Evolutionary conservation across 2,797 vertebrate genomes (phyloP).

Genomic region (Aselliscus stoliczkanus): DNA sequence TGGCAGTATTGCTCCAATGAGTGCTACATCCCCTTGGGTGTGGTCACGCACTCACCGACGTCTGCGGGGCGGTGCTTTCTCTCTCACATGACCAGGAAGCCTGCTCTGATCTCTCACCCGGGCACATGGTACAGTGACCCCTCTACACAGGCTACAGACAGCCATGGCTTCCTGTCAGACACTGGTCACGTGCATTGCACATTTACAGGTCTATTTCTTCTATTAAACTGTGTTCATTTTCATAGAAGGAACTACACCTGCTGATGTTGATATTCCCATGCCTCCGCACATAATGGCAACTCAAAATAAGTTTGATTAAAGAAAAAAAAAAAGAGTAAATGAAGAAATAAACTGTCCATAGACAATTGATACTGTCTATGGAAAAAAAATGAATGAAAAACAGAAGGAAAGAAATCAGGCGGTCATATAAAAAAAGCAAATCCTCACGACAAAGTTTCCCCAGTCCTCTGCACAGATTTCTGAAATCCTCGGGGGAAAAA

Average conservation of each 20-base stretch:
- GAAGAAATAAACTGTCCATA: background rate
- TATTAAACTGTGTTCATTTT: background rate
- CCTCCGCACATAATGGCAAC: background rate
- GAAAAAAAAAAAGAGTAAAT: background rate
- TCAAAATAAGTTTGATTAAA: background rate
- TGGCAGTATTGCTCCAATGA: fast-evolving
- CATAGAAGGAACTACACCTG: fast-evolving
- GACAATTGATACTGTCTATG: background rate
- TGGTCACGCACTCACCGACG: fast-evolving
- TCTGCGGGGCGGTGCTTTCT: fast-evolving
- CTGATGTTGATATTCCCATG: background rate
- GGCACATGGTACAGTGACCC: fast-evolving
- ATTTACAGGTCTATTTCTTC: background rate
- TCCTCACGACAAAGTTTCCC: fast-evolving
- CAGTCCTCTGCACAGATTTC: background rate
- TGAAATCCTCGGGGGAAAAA: background rate
- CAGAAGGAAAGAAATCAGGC: background rate
- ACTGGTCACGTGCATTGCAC: fast-evolving
- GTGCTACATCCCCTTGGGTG: background rate
- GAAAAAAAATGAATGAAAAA: background rate
- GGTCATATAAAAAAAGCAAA: fast-evolving
- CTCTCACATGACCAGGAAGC: background rate
- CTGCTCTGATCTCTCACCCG: background rate
- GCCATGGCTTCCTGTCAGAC: fast-evolving
- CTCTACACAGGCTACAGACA: fast-evolving